Percentiles rank a stretch among this genome's conserved stretches.
Conservation (phyloP, 2,113 vertebrate genomes). For the Noctilio leporinus region DNA sequence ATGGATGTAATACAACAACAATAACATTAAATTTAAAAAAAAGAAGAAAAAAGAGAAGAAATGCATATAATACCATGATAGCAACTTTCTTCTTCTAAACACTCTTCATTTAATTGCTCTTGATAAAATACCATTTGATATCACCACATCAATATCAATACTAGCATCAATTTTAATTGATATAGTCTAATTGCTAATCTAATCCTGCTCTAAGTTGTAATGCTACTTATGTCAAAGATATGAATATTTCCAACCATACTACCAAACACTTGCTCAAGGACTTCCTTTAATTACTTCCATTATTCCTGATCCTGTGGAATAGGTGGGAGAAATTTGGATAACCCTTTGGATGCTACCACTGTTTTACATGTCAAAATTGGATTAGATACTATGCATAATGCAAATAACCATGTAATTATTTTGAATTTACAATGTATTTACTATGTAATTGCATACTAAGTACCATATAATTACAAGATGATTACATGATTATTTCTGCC, state of each 20-base stretch:
- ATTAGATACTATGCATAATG: constrained; percentile 67
- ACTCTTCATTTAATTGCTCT: constrained; percentile 3
- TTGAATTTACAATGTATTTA: constrained; percentile 69
- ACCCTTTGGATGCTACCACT: constrained; percentile 58
- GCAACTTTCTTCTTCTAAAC: not conserved
- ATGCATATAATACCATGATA: not conserved
- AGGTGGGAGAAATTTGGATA: constrained; percentile 46
- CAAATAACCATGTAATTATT: constrained; percentile 64
- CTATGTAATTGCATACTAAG: constrained; percentile 67
- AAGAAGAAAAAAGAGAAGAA: no score
- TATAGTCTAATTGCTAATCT: constrained; percentile 33
- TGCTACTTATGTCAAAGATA: constrained; percentile 30
- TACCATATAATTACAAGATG: constrained; percentile 70
- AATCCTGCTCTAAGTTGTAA: constrained; percentile 32
- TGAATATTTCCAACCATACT: constrained; percentile 2
- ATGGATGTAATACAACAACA: no score
- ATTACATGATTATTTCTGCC: constrained; percentile 66
- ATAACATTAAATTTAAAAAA: no score
- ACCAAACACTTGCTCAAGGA: constrained; percentile 29
- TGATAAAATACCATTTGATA: constrained; percentile 30
- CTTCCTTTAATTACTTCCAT: constrained; percentile 23
- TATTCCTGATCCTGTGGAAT: constrained; percentile 13
- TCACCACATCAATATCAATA: constrained; percentile 4
- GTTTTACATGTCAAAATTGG: constrained; percentile 63
- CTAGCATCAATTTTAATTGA: constrained; percentile 50